A percentile compares a stretch with the other conserved stretches of the same genome.
These are phyloP conservation scores for Alca torda DNA, from an alignment of 2,797 vertebrate species.

Conservation along the genomic window DNA sequence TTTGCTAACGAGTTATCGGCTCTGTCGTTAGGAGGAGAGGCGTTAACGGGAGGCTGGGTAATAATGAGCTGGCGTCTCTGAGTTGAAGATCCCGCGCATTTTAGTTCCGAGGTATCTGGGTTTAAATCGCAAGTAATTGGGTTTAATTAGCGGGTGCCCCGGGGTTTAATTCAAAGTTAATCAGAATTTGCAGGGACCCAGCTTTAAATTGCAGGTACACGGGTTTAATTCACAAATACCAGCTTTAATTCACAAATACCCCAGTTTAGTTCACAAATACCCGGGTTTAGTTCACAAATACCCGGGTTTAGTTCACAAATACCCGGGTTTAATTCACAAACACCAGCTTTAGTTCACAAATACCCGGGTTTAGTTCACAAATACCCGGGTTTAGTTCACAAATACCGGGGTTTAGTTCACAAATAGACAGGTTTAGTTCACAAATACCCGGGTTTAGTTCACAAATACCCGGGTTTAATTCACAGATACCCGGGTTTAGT, in stretches of 20 bases:
- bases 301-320: no score
- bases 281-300: not conserved
- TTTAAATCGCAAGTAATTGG: not conserved
- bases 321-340: no score
- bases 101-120: not conserved
- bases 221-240: no score
- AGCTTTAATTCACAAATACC: not conserved
- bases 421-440: not conserved
- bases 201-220: not conserved
- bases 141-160: not conserved
- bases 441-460: not conserved
- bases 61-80: rapidly evolving
- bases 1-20: not conserved
- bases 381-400: not conserved
- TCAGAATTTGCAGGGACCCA: not conserved
- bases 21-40: not conserved
- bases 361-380: no score
- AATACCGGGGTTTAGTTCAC: no score
- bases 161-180: not conserved
- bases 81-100: no score
- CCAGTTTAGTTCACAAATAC: no score
- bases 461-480: not conserved
- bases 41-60: not conserved
- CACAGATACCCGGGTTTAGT: not conserved
- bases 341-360: not conserved